These are phyloP conservation scores for Venustaconcha ellipsiformis DNA, from an alignment of 1,140 invertebrate species.

Conservation along the genomic window DNA sequence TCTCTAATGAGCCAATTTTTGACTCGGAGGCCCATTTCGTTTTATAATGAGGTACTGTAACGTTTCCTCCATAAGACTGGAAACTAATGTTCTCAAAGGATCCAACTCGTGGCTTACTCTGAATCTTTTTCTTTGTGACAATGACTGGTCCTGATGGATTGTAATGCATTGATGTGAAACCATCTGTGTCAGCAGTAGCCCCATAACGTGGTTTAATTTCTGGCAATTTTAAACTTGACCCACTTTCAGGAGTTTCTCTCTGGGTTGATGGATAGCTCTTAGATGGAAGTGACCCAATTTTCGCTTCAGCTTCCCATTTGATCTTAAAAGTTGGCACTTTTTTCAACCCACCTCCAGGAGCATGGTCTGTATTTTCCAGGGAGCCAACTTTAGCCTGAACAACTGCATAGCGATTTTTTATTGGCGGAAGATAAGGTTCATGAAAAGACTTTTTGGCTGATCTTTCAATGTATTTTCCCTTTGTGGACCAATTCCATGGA, in stretches of 20 bases:
- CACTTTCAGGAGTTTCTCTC: slow-evolving; percentile 1
- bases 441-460: slow-evolving; percentile 38
- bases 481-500: slow-evolving; percentile 43
- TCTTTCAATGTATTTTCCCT: slow-evolving; percentile 38
- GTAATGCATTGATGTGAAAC: slow-evolving; percentile 35
- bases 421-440: slow-evolving; percentile 45
- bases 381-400: slow-evolving; percentile 54
- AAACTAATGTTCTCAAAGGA: slow-evolving; percentile 53
- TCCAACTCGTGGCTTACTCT: slow-evolving; percentile 40
- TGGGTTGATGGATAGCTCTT: slow-evolving; percentile 3
- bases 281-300: slow-evolving; percentile 83
- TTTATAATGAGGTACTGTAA: slow-evolving; percentile 35
- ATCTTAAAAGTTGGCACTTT: slow-evolving; percentile 79
- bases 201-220: slow-evolving; percentile 40
- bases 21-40: slow-evolving; percentile 43
- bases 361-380: slow-evolving; percentile 47
- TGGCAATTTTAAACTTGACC: slow-evolving; percentile 9
- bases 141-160: slow-evolving; percentile 35
- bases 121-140: slow-evolving; percentile 6
- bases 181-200: slow-evolving; percentile 32
- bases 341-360: slow-evolving; percentile 55
- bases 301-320: slow-evolving; percentile 81
- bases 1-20: slow-evolving; percentile 28
- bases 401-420: slow-evolving; percentile 26
- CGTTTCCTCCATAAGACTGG: slow-evolving; percentile 44